Percentiles rank a stretch among this genome's conserved stretches.
phyloP scores from a whole-genome alignment of 1,140 invertebrate genomes.

The Coenobita brevimanus region DNA sequence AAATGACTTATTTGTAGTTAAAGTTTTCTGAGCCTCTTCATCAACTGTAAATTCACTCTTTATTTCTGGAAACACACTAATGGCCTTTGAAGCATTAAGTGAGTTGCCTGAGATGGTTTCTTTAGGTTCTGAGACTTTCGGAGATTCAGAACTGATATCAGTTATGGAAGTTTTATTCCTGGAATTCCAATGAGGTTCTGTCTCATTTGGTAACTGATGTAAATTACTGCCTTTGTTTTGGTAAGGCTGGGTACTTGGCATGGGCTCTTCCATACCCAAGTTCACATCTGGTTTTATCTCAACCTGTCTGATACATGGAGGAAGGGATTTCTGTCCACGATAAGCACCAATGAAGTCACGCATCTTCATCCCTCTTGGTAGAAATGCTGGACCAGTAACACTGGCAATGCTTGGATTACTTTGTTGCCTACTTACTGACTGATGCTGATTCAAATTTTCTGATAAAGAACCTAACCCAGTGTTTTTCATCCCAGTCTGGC shows the following conservation, averaged over 20 bases:
- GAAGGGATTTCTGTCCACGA: slow-evolving; percentile 33
- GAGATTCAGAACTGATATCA: background rate
- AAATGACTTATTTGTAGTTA: background rate
- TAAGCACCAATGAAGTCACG: slow-evolving; percentile 33
- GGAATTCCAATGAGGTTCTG: background rate
- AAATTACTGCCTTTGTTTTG: background rate
- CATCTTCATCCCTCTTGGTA: slow-evolving; percentile 46
- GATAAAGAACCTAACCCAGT: background rate
- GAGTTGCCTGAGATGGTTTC: no score
- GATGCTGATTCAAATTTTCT: background rate
- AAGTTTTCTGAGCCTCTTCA: background rate
- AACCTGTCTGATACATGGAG: slow-evolving; percentile 22
- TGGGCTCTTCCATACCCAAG: background rate
- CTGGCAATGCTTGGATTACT: background rate
- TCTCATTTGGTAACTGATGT: background rate
- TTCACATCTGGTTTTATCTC: slow-evolving; percentile 37
- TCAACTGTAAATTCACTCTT: background rate
- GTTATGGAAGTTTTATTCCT: background rate
- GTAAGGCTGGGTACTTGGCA: background rate
- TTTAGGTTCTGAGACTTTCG: background rate
- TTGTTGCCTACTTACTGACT: background rate
- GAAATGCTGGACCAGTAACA: slow-evolving; percentile 32
- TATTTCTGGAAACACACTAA: no score
- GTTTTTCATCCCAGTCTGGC: background rate
- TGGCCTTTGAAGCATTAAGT: no score